Conservation (phyloP, 2,888 invertebrate species). For the Liopterus haemorrhoidalis region DNA sequence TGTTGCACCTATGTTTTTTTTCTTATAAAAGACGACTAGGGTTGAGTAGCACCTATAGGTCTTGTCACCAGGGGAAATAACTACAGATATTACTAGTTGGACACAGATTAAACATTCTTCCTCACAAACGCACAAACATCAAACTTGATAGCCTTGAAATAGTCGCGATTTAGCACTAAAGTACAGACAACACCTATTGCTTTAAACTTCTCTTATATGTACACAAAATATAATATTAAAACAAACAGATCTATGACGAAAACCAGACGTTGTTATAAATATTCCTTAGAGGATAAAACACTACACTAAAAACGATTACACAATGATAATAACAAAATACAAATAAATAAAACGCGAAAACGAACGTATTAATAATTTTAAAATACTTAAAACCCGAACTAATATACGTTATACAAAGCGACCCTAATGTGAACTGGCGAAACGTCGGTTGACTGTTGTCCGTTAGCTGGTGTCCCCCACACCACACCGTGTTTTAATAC, state of each 20-base stretch:
- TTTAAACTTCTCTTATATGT: too few relatives aligned
- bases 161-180: too few relatives aligned
- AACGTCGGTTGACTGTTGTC: conserved; percentile 13
- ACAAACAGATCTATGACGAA: too few relatives aligned
- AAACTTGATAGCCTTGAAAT: conserved; percentile 9
- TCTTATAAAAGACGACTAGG: conserved; percentile 27
- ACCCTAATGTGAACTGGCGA: too few relatives aligned
- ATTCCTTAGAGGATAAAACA: too few relatives aligned
- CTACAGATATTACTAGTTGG: conserved; percentile 5
- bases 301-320: too few relatives aligned
- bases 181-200: too few relatives aligned
- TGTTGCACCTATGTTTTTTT: conserved; percentile 31
- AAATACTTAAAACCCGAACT: too few relatives aligned
- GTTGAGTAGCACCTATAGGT: conserved; percentile 14
- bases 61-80: conserved; percentile 11
- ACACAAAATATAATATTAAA: too few relatives aligned
- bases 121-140: neutral
- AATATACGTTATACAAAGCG: too few relatives aligned
- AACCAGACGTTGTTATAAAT: too few relatives aligned
- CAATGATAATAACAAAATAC: conserved; percentile 2
- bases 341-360: neutral
- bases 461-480: conserved; percentile 13
- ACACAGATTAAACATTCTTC: neutral
- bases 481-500: conserved; percentile 28
- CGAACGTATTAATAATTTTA: too few relatives aligned